These are phyloP conservation scores for Sinopyrophorus schimmeli DNA, from an alignment of 2,888 invertebrate genomes.

Conservation along the genomic window DNA sequence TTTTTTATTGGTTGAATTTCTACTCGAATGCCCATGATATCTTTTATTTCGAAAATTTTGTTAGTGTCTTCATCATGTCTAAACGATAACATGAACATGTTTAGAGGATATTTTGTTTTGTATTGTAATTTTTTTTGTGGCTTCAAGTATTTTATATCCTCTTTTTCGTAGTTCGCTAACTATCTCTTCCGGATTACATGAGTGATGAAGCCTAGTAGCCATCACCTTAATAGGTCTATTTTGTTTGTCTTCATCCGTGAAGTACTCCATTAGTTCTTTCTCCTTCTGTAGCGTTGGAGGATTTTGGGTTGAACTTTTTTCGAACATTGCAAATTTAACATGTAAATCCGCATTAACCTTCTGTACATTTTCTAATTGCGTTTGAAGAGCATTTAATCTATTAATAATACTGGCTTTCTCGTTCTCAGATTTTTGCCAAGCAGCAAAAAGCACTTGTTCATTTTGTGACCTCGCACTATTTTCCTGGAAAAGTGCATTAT, in stretches of 20 bases:
- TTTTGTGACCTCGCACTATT: slow-evolving; percentile 11
- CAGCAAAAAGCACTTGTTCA: slow-evolving; percentile 6
- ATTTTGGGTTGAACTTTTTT: slow-evolving; percentile 7
- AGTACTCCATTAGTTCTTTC: background rate
- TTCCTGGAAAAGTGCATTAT: slow-evolving; percentile 9
- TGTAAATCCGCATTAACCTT: slow-evolving; percentile 4
- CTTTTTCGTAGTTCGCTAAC: slow-evolving; percentile 5
- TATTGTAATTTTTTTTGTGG: slow-evolving; percentile 11
- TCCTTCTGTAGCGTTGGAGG: background rate
- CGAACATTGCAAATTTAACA: slow-evolving; percentile 7
- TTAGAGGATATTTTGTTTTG: slow-evolving; percentile 18
- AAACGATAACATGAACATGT: slow-evolving; percentile 17
- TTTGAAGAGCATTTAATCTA: slow-evolving; percentile 8
- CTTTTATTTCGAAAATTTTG: slow-evolving; percentile 19
- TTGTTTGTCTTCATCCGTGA: slow-evolving; percentile 22
- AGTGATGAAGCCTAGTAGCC: slow-evolving; percentile 12
- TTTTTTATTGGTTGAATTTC: slow-evolving; percentile 16
- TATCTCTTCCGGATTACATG: slow-evolving; percentile 11
- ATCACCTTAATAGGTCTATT: slow-evolving; percentile 17
- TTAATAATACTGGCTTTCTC: background rate
- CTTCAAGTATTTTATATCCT: slow-evolving; percentile 13
- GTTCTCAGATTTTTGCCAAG: slow-evolving; percentile 1
- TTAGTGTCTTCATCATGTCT: slow-evolving; percentile 20
- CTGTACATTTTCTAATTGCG: slow-evolving; percentile 5
- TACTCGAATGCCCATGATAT: slow-evolving; percentile 11